Conservation (phyloP, 2,888 invertebrate species). For the Micoletzkya japonica region DNA sequence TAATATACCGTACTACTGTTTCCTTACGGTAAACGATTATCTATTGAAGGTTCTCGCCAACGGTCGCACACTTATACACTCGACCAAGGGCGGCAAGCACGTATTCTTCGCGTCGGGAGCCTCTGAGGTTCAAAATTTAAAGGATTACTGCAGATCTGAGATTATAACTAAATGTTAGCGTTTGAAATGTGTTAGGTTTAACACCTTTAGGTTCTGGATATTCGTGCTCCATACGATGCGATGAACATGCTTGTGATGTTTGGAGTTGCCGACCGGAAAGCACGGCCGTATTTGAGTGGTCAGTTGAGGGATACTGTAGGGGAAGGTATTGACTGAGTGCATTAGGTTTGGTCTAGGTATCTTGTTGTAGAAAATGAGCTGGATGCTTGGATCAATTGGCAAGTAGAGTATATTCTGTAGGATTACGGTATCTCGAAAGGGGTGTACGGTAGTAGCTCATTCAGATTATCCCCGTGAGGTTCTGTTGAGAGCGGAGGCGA, state of each 20-base stretch:
- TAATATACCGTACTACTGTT: neutral
- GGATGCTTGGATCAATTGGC: too few relatives aligned
- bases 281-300: constrained; percentile 29
- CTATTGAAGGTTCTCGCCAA: constrained; percentile 16
- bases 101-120: constrained; percentile 14
- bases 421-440: neutral
- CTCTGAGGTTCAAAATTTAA: neutral
- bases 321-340: too few relatives aligned
- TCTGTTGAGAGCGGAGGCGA: constrained; percentile 54
- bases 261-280: constrained; percentile 41
- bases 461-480: constrained; percentile 49
- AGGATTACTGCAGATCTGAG: neutral
- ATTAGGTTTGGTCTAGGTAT: too few relatives aligned
- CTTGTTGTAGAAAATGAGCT: too few relatives aligned
- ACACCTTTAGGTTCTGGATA: constrained; percentile 41
- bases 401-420: neutral
- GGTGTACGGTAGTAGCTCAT: constrained; percentile 28
- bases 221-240: constrained; percentile 62
- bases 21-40: too few relatives aligned
- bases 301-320: constrained; percentile 38
- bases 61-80: constrained; percentile 15
- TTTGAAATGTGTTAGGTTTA: too few relatives aligned
- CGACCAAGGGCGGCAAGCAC: constrained; percentile 23
- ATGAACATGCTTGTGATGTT: constrained; percentile 60
- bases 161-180: neutral